A percentile compares a stretch with the other conserved stretches of the same genome.
These are phyloP conservation scores for Zaprionus ghesquierei DNA, from an alignment of 1,140 invertebrate genomes.

Conservation along the genomic window DNA sequence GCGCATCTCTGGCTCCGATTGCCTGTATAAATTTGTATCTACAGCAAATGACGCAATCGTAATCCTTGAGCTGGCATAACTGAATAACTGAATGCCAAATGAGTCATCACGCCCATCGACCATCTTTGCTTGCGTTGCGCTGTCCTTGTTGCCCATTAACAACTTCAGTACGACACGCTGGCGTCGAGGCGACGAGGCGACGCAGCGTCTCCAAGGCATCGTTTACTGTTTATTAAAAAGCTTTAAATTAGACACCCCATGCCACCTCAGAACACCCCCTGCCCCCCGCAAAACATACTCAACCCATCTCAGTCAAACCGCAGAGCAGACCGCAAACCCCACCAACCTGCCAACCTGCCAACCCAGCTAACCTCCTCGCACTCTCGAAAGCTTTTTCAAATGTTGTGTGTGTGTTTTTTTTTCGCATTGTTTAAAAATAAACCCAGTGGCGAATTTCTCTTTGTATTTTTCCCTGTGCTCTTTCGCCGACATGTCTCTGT, in stretches of 20 bases:
- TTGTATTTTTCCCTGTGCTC: slow-evolving; percentile 52
- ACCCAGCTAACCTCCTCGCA: slow-evolving; percentile 6
- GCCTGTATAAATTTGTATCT: background rate
- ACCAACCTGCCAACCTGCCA: too few species aligned
- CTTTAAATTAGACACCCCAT: slow-evolving; percentile 29
- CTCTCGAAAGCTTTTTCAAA: slow-evolving; percentile 57
- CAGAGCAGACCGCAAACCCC: background rate
- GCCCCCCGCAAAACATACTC: background rate
- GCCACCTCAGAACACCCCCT: background rate
- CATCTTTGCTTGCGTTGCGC: slow-evolving; percentile 24
- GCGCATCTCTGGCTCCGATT: background rate
- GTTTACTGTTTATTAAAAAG: slow-evolving; percentile 47
- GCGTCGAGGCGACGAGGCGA: slow-evolving; percentile 24
- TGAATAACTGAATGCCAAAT: slow-evolving; percentile 52
- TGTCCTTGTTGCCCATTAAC: slow-evolving; percentile 68
- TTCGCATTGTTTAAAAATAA: slow-evolving; percentile 69
- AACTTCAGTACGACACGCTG: slow-evolving; percentile 52
- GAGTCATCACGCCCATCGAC: slow-evolving; percentile 53
- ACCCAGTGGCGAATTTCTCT: slow-evolving; percentile 56
- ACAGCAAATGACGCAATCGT: slow-evolving; percentile 57
- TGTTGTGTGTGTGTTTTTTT: slow-evolving; percentile 29
- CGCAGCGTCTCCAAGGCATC: slow-evolving; percentile 37
- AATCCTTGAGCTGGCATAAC: slow-evolving; percentile 58
- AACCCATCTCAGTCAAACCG: background rate
- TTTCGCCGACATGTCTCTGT: slow-evolving; percentile 26